A percentile compares a stretch with the other conserved stretches of the same genome.
Evolutionary conservation across 2,888 invertebrate genomes (phyloP).

Genomic region (Therioaphis trifolii): DNA sequence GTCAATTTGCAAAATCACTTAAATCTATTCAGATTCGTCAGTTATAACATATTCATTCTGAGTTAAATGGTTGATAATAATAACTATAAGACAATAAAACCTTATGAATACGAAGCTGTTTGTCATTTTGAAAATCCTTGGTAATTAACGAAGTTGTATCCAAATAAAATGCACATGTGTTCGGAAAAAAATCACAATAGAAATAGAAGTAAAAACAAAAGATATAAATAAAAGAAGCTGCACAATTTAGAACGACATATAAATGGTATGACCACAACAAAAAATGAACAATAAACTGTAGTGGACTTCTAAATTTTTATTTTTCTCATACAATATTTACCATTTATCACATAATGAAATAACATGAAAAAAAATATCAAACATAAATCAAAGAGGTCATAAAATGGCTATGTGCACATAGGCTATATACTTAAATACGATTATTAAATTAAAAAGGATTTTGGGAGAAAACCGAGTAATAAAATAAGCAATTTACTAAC

Average conservation of each 20-base stretch:
- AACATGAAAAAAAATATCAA: background rate
- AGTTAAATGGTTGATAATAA: too few relatives aligned
- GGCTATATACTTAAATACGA: background rate
- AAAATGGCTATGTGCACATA: background rate
- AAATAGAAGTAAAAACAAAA: background rate
- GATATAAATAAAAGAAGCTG: background rate
- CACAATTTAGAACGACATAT: background rate
- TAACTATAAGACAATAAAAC: too few relatives aligned
- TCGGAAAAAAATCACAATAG: background rate
- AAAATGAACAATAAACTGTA: constrained; percentile 11
- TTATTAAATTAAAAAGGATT: background rate
- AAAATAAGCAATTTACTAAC: background rate
- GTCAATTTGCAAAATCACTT: too few relatives aligned
- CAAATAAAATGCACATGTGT: background rate
- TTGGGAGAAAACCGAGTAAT: background rate
- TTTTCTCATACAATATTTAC: constrained; percentile 11
- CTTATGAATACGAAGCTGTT: background rate
- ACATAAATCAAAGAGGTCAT: constrained; percentile 17
- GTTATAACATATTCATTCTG: too few relatives aligned
- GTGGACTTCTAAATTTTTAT: constrained; percentile 28
- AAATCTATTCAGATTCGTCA: too few relatives aligned
- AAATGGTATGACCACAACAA: background rate
- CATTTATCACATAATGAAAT: constrained; percentile 2
- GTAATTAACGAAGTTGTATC: background rate
- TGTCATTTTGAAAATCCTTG: background rate